These are phyloP conservation scores for Hermaeophaga mercurialis DNA, from an alignment of 2,888 invertebrate genomes.

Conservation along the genomic window DNA sequence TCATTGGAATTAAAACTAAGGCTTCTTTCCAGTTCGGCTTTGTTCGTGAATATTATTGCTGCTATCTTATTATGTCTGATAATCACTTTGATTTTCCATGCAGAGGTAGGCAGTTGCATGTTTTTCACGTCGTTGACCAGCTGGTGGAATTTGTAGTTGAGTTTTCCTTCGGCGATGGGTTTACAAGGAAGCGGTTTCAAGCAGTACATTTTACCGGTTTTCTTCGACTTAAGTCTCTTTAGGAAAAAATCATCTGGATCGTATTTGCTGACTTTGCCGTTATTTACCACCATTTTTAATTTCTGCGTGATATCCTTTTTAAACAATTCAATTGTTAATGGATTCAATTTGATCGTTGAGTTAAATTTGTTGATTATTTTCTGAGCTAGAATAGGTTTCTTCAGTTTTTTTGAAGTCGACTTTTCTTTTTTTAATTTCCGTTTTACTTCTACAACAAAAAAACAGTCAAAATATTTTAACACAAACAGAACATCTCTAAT, in stretches of 20 bases:
- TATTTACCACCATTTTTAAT: constrained; percentile 19
- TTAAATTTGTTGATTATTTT: too few species aligned
- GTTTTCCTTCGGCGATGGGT: constrained; percentile 31
- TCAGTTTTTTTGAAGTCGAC: constrained; percentile 3
- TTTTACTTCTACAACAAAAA: not conserved
- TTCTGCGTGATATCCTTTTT: not conserved
- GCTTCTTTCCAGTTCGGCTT: constrained; percentile 40
- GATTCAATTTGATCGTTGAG: constrained; percentile 8
- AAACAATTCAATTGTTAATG: constrained; percentile 14
- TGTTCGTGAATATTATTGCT: constrained; percentile 44
- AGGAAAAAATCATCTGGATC: constrained; percentile 11
- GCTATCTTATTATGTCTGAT: constrained; percentile 45
- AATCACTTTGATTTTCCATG: constrained; percentile 48
- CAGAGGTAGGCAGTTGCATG: constrained; percentile 43
- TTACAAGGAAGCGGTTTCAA: constrained; percentile 31
- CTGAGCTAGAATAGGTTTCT: not conserved
- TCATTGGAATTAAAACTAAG: constrained; percentile 43
- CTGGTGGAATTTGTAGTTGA: constrained; percentile 43
- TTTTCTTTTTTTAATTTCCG: too few species aligned
- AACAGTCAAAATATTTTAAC: too few species aligned
- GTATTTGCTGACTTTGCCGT: constrained; percentile 18
- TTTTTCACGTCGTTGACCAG: constrained; percentile 45
- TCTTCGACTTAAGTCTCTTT: constrained; percentile 16
- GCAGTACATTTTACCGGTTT: constrained; percentile 33
- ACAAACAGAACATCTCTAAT: too few species aligned